phyloP scores from a whole-genome alignment of 2,888 invertebrate species.

The Protodeltote pygarga region DNA sequence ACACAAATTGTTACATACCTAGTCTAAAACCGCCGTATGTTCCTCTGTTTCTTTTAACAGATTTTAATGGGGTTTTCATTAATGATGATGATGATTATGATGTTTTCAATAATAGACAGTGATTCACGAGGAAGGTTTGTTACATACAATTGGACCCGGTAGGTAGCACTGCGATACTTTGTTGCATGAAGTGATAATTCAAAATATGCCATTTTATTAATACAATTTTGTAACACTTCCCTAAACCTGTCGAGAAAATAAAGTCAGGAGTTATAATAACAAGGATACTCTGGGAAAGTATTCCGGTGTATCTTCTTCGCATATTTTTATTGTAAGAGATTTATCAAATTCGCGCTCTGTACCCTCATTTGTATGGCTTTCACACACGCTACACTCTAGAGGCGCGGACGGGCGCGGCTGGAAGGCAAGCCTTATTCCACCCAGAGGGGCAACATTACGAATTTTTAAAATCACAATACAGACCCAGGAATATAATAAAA shows the following conservation, averaged over 20 bases:
- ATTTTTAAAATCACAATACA: conserved; percentile 54
- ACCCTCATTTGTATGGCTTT: conserved; percentile 10
- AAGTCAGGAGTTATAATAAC: conserved; percentile 4
- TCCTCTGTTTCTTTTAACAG: too few relatives aligned
- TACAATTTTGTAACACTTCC: conserved; percentile 10
- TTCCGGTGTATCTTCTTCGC: conserved; percentile 3
- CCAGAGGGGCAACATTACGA: conserved; percentile 24
- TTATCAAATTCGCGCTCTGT: neutral
- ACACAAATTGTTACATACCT: too few relatives aligned
- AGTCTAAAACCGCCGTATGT: too few relatives aligned
- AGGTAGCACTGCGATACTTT: too few relatives aligned
- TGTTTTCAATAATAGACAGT: too few relatives aligned
- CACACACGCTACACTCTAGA: neutral
- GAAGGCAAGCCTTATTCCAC: conserved; percentile 8
- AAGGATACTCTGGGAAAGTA: conserved; percentile 5
- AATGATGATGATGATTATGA: too few relatives aligned
- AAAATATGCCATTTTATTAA: too few relatives aligned
- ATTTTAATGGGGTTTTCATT: too few relatives aligned
- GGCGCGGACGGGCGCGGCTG: neutral
- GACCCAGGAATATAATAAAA: conserved; percentile 34
- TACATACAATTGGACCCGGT: too few relatives aligned
- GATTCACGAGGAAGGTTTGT: too few relatives aligned
- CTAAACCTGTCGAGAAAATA: conserved; percentile 3
- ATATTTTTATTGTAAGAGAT: conserved; percentile 9
- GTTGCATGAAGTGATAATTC: too few relatives aligned